Evolutionary conservation across 1,140 invertebrate genomes (phyloP), one percentile per base, ranked within the genome.

Genomic region (Riptortus pedestris): DNA sequence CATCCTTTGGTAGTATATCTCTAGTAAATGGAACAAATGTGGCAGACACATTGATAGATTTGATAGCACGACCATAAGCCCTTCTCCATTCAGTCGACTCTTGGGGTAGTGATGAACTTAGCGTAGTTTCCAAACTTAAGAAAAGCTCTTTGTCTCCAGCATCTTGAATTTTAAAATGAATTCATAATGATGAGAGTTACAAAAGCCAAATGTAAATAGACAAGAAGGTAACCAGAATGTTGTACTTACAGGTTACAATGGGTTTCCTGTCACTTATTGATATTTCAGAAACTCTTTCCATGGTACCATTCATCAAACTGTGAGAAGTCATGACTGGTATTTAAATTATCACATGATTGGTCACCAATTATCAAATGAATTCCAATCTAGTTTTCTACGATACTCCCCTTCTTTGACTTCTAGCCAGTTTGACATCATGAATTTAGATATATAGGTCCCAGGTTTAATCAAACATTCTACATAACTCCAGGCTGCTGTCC

Each of bases 1-100:
- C 82, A 67, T 89, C 86, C 57, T 80, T 75, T 18, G 85, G 83
- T 26, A 90, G 72, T 66, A 85, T 80, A 69, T 83, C 80, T 64
- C 81, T 80, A 66, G 81, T 82, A 75, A 91, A 94, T 62, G 88
- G 86, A 38, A 91, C 80, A 77, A 96, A 94, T 66, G 83, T 84
- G 28, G 88, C 89, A 70, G 89, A 85, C 47, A 96, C 79, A 71
- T 86, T 84, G 27, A 97, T 91, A 75, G 85, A 82, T 74, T 88
- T 89, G 43, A 86, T 81, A 16, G 86, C 84, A 62, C 88, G 79
- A 31, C 88, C 87, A 70, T 86, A 87, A 11, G 87, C 90, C 71
- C 93, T 82, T 69, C 86, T 83, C 92, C 92, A 96, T 77, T 97
- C 93, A 69, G 86, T 86, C 1, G 85, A 80, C 71, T 95, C 92